Evolutionary conservation across 2,888 invertebrate genomes (phyloP).

Genomic region (Tetanocera ferruginea): DNA sequence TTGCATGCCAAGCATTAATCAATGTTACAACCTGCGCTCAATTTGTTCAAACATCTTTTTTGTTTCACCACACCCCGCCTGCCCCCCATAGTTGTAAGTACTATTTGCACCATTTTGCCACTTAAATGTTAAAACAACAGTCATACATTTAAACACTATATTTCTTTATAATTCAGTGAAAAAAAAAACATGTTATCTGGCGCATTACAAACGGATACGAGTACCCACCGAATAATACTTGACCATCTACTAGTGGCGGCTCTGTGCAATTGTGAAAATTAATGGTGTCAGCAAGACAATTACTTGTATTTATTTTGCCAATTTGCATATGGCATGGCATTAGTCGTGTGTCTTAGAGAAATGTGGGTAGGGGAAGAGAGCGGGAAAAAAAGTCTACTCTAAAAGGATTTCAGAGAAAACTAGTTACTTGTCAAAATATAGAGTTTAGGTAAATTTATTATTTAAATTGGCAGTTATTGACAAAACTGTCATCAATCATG

Average conservation of each 20-base stretch:
- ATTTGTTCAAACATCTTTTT: too few species aligned
- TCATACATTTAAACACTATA: too few species aligned
- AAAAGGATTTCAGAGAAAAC: too few species aligned
- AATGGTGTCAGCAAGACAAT: slow-evolving; percentile 27
- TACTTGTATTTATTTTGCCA: slow-evolving; percentile 3
- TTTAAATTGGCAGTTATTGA: not conserved
- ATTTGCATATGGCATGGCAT: not conserved
- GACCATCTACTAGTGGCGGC: not conserved
- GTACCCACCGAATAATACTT: not conserved
- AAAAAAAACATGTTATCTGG: slow-evolving; percentile 4
- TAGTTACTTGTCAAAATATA: too few species aligned
- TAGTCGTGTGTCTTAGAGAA: not conserved
- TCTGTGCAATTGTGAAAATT: slow-evolving; percentile 14
- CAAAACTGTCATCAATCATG: not conserved
- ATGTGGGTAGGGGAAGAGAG: not conserved
- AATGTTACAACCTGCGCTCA: too few species aligned
- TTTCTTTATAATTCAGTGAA: not conserved
- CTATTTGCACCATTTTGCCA: too few species aligned
- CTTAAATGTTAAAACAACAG: too few species aligned
- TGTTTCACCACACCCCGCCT: too few species aligned
- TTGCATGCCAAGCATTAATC: too few species aligned
- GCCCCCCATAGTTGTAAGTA: too few species aligned
- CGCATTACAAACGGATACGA: not conserved
- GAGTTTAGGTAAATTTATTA: too few species aligned
- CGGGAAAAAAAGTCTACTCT: not conserved